Conservation (phyloP, 2,113 vertebrate genomes). For the Ptilorrhoa leucosticta region DNA sequence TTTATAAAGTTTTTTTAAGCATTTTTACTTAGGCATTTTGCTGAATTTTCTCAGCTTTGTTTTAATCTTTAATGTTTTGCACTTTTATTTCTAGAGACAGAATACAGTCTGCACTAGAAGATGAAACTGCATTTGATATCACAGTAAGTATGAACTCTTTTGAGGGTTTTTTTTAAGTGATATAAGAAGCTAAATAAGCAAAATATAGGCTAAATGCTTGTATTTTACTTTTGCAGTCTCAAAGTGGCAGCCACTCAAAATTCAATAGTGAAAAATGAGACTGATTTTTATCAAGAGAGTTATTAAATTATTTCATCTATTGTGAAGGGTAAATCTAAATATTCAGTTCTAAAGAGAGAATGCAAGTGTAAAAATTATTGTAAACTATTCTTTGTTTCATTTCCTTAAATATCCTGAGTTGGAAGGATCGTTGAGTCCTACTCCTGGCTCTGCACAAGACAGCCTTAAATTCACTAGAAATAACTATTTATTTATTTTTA, state of each 20-base stretch:
- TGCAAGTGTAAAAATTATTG: neutral
- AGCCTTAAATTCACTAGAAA: neutral
- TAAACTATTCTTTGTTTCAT: neutral
- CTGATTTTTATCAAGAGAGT: neutral
- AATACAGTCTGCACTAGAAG: conserved; percentile 87
- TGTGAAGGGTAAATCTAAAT: neutral
- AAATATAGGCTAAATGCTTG: neutral
- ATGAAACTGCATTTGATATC: conserved; percentile 85
- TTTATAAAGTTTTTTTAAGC: neutral
- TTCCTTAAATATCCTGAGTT: neutral
- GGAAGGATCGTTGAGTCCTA: neutral
- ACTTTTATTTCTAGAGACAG: conserved; percentile 80
- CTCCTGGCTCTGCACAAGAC: neutral
- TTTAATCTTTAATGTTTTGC: neutral
- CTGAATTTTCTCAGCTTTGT: neutral
- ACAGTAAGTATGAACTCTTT: conserved; percentile 75
- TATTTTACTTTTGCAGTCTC: neutral
- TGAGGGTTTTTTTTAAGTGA: rapidly evolving
- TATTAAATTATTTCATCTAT: neutral
- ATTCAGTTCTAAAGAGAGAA: neutral
- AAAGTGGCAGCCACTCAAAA: neutral
- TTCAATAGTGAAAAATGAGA: neutral
- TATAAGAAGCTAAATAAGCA: neutral
- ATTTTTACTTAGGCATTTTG: neutral
- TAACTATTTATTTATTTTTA: neutral